These are phyloP conservation scores for Hemibagrus guttatus DNA, from an alignment of 2,797 vertebrate species.

Conservation along the genomic window DNA sequence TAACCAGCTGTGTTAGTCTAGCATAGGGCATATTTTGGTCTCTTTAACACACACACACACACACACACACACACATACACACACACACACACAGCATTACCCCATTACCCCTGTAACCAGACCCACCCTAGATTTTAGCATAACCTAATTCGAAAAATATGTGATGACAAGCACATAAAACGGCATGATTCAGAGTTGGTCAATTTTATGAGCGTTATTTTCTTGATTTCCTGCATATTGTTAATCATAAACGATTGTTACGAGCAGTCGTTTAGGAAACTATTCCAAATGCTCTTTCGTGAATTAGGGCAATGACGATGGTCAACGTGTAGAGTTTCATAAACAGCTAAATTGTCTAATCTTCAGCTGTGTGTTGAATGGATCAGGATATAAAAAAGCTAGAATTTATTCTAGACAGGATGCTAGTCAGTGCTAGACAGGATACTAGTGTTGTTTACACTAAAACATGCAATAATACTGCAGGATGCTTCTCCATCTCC, in stretches of 20 bases:
- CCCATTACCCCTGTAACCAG: conserved; percentile 9
- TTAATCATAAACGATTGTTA: conserved; percentile 22
- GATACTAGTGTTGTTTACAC: too few relatives aligned
- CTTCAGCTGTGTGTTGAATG: neutral
- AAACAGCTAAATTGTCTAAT: neutral
- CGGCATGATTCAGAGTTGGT: conserved; percentile 30
- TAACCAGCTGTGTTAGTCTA: conserved; percentile 53
- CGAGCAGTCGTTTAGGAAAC: conserved; percentile 17
- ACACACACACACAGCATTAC: conserved; percentile 32
- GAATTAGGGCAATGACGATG: conserved; percentile 21
- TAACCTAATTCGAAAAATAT: conserved; percentile 48
- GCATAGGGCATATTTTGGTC: conserved; percentile 49
- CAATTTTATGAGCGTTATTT: conserved; percentile 22
- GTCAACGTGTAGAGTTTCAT: neutral
- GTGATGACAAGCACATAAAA: conserved; percentile 48
- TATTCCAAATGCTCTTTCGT: conserved; percentile 5
- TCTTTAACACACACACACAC: conserved; percentile 36
- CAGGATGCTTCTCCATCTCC: neutral
- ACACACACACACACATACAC: conserved; percentile 32
- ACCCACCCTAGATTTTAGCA: conserved; percentile 35
- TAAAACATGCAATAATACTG: neutral
- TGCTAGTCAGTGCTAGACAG: too few relatives aligned
- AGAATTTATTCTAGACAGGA: neutral
- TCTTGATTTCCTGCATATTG: neutral
- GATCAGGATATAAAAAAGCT: neutral